Evolutionary conservation across 2,888 invertebrate species (phyloP).

Genomic region (Heliconius aoede): DNA sequence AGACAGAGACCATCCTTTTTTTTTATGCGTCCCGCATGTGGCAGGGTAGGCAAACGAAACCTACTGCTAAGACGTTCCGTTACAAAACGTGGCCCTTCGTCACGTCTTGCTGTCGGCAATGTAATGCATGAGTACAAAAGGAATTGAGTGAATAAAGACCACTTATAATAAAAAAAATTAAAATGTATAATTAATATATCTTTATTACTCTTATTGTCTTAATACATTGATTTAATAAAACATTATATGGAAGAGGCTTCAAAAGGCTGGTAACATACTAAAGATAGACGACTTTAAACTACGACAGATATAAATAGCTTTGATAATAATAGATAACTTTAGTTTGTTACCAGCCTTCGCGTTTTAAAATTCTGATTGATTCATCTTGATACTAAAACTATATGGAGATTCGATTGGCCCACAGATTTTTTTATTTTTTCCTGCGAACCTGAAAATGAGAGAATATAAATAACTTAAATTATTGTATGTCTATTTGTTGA

Average conservation of each 20-base stretch:
- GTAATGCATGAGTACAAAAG: neutral
- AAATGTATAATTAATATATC: slow-evolving; percentile 35
- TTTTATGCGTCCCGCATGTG: too few relatives aligned
- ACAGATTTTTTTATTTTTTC: slow-evolving; percentile 11
- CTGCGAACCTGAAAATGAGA: slow-evolving; percentile 1
- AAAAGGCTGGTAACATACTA: slow-evolving; percentile 32
- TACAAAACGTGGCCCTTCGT: too few relatives aligned
- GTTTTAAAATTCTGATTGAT: neutral
- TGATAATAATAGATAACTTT: neutral
- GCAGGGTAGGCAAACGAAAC: too few relatives aligned
- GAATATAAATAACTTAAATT: neutral
- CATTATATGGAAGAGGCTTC: slow-evolving; percentile 34
- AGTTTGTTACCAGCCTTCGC: slow-evolving; percentile 16
- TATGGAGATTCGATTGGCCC: neutral
- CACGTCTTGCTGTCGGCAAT: too few relatives aligned
- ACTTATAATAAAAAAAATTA: neutral
- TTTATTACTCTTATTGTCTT: slow-evolving; percentile 43
- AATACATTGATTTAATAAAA: slow-evolving; percentile 46
- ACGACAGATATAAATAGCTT: slow-evolving; percentile 22
- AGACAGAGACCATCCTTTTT: too few relatives aligned
- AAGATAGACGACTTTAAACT: slow-evolving; percentile 8
- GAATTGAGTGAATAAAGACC: neutral
- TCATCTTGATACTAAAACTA: slow-evolving; percentile 10
- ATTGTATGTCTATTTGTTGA: too few relatives aligned
- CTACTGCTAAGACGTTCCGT: too few relatives aligned